Percentiles rank a stretch among this genome's conserved stretches.
These are phyloP conservation scores for Hexactinellida sp. DNA, from an alignment of 37 sponge, comb jelly and placozoan species.

Conservation along the genomic window DNA sequence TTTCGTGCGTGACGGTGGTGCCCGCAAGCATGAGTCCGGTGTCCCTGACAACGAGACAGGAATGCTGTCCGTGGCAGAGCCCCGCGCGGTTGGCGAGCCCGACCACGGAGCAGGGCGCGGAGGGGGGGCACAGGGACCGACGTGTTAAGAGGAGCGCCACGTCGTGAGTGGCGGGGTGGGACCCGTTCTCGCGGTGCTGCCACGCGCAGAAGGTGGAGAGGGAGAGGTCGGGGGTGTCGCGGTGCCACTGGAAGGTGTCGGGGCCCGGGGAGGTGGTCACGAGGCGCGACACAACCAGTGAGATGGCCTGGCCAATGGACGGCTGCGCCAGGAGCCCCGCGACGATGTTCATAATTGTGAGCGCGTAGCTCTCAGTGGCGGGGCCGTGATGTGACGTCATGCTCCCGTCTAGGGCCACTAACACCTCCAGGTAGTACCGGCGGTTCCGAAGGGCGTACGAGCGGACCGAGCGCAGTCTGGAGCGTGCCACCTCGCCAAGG, in stretches of 20 bases:
- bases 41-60: not conserved
- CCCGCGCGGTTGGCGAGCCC: not conserved
- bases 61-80: not conserved
- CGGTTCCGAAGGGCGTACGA: not conserved
- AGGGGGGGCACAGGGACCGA: not conserved
- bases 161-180: not conserved
- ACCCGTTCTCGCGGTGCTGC: not conserved
- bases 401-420: not conserved
- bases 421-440: not conserved
- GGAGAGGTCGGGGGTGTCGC: not conserved
- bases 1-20: not conserved
- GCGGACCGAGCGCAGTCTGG: not conserved
- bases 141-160: not conserved
- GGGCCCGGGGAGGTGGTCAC: not conserved
- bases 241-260: not conserved
- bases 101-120: not conserved
- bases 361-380: not conserved
- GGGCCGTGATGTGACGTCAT: not conserved
- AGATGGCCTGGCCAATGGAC: not conserved
- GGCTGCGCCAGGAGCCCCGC: not conserved
- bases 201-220: not conserved
- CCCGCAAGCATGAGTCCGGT: not conserved
- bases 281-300: not conserved
- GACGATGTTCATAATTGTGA: not conserved
- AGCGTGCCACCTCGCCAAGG: not conserved